Conservation (phyloP, 2,888 invertebrate species). For the Diadromus collaris region DNA sequence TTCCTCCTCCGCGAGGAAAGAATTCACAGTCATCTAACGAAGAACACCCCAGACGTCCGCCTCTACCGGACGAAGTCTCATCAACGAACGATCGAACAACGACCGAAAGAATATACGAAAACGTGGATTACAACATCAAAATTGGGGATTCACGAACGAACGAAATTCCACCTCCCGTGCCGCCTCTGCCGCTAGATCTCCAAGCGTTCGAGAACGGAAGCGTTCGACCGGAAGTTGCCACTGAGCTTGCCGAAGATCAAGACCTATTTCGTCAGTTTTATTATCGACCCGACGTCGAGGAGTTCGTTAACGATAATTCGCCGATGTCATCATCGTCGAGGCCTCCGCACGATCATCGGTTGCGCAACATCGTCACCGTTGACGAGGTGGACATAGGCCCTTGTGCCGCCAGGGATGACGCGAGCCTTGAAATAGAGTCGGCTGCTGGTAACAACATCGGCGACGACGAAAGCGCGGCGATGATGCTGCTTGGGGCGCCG, state of each 20-base stretch:
- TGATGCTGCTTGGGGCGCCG: constrained; percentile 46
- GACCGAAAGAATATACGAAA: constrained; percentile 55
- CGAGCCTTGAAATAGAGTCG: constrained; percentile 65
- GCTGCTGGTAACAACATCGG: constrained; percentile 52
- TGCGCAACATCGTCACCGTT: constrained; percentile 57
- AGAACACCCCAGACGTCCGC: constrained; percentile 61
- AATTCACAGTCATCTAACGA: constrained; percentile 34
- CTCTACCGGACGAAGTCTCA: constrained; percentile 57
- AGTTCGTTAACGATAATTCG: constrained; percentile 25
- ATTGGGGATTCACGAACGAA: neutral
- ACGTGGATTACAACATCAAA: constrained; percentile 40
- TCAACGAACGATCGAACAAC: constrained; percentile 17
- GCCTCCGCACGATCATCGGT: constrained; percentile 30
- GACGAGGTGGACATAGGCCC: constrained; percentile 56
- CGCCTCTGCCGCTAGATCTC: constrained; percentile 47
- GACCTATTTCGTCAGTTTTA: constrained; percentile 8
- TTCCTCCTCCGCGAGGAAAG: constrained; percentile 60
- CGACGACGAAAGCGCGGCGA: constrained; percentile 57
- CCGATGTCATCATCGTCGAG: constrained; percentile 44
- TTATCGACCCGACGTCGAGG: constrained; percentile 22
- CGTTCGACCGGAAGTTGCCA: neutral
- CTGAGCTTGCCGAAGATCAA: constrained; percentile 10
- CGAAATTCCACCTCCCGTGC: constrained; percentile 49
- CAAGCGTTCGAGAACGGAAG: neutral
- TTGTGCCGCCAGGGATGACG: constrained; percentile 63